Conservation (phyloP, 2,888 invertebrate species). For the Apamea anceps region DNA sequence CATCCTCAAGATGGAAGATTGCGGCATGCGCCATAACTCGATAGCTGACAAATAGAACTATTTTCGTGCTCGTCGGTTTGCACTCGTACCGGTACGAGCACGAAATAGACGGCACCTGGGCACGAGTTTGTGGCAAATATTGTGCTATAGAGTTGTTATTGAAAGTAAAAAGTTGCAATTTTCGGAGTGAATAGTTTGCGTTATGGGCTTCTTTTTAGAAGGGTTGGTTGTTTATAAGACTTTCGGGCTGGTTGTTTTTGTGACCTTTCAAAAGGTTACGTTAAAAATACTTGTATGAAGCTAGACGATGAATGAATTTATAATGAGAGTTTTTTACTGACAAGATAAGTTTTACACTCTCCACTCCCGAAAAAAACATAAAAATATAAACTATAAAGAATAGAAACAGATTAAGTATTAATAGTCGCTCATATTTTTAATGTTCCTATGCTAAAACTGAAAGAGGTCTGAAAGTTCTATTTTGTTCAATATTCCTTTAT, state of each 20-base stretch:
- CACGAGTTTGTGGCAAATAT: slow-evolving; percentile 36
- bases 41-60: slow-evolving; percentile 62
- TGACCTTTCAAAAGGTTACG: neutral
- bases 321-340: neutral
- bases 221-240: neutral
- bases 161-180: slow-evolving; percentile 29
- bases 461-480: neutral
- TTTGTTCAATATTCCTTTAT: slow-evolving; percentile 38
- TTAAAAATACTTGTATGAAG: neutral
- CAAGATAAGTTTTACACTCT: neutral
- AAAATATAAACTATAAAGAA: neutral
- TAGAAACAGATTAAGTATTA: neutral
- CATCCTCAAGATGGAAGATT: slow-evolving; percentile 39
- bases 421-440: slow-evolving; percentile 1
- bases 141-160: slow-evolving; percentile 26
- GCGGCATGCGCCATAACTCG: slow-evolving; percentile 46
- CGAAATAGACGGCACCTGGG: slow-evolving; percentile 27
- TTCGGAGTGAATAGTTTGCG: slow-evolving; percentile 8
- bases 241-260: neutral
- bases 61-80: slow-evolving; percentile 35
- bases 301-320: neutral
- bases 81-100: slow-evolving; percentile 3
- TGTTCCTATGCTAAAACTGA: neutral
- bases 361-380: neutral
- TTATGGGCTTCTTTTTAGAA: neutral